Percentiles rank a stretch among this genome's conserved stretches.
phyloP scores from a whole-genome alignment of 2,113 vertebrate species.

The Natator depressus region DNA sequence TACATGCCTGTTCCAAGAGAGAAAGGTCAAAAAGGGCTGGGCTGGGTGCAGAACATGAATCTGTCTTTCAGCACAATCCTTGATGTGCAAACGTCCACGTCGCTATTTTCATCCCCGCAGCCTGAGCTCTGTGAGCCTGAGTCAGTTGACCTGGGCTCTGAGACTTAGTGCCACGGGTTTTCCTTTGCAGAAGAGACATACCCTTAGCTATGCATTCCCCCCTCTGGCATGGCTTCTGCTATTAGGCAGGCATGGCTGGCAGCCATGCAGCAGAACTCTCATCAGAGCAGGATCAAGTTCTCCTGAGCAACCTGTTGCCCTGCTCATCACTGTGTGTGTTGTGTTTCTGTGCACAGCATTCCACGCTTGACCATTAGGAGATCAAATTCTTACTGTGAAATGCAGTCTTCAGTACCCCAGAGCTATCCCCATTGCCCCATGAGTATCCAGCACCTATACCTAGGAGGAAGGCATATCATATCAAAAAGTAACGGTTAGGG shows the following conservation, averaged over 20 bases:
- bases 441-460: background rate
- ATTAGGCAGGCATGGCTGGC: background rate
- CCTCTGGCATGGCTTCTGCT: background rate
- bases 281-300: background rate
- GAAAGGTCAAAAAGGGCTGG: background rate
- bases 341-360: background rate
- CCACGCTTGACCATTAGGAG: background rate
- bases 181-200: background rate
- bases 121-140: background rate
- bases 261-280: background rate
- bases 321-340: background rate
- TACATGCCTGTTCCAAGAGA: background rate
- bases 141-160: background rate
- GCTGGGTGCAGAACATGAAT: background rate
- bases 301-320: background rate
- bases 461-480: background rate
- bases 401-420: background rate
- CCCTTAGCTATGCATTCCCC: background rate
- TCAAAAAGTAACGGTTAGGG: background rate
- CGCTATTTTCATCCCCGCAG: background rate
- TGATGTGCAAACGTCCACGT: background rate
- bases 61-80: background rate
- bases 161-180: background rate
- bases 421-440: background rate
- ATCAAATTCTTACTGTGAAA: background rate